Evolutionary conservation across 2,797 vertebrate genomes (phyloP).

Genomic region (Tangara arthus): DNA sequence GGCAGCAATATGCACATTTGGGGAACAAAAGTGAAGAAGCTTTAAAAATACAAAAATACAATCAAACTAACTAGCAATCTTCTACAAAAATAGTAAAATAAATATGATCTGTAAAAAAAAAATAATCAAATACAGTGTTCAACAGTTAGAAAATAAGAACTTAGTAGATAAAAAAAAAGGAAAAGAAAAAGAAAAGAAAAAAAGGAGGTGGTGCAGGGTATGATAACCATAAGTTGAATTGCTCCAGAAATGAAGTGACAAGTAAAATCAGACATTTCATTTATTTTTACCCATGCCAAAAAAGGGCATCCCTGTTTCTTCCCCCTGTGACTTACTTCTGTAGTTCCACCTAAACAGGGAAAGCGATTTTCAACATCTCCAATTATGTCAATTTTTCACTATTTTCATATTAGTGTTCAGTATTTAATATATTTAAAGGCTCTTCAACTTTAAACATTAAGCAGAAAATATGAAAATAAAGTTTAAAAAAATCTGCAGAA

Average conservation of each 20-base stretch:
- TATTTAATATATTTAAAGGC: constrained; percentile 82
- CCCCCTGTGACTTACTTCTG: constrained; percentile 62
- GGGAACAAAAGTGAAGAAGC: constrained; percentile 85
- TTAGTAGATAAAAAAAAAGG: constrained; percentile 68
- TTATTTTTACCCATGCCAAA: constrained; percentile 68
- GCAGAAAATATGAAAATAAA: constrained; percentile 88
- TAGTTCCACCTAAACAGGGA: constrained; percentile 70
- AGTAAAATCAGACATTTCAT: constrained; percentile 61
- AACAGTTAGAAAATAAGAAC: constrained; percentile 89
- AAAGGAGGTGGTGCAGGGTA: constrained; percentile 64
- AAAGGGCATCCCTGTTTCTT: constrained; percentile 52
- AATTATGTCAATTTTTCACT: constrained; percentile 73
- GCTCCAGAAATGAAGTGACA: constrained; percentile 75
- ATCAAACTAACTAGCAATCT: constrained; percentile 92
- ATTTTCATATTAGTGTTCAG: constrained; percentile 75
- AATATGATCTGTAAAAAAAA: constrained; percentile 92
- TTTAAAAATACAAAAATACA: constrained; percentile 99
- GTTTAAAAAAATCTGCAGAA: constrained; percentile 89
- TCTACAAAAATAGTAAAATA: constrained; percentile 99
- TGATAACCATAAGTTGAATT: constrained; percentile 65
- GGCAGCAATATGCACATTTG: constrained; percentile 86
- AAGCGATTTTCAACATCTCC: constrained; percentile 74
- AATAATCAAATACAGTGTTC: constrained; percentile 89
- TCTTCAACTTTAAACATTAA: constrained; percentile 87
- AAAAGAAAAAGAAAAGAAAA: not conserved